Evolutionary conservation across 2,113 vertebrate species (phyloP), one percentile per base, ranked within the genome.

Genomic region (Delphinapterus leucas): DNA sequence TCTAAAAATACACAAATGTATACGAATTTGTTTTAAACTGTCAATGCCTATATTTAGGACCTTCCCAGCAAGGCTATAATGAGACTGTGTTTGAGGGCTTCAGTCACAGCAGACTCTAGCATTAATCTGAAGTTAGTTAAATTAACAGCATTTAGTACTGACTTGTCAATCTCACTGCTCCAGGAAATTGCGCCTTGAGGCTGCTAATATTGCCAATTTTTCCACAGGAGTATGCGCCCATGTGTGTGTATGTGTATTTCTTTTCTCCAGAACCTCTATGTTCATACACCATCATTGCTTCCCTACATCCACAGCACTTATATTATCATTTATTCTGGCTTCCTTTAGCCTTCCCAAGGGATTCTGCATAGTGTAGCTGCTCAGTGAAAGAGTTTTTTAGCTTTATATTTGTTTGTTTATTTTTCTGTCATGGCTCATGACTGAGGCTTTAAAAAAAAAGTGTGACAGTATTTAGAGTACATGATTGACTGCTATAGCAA

Each of bases 391-490:
- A 98, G 98, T 98, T 99, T 99, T 99, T 99, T 99, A 98, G 98
- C 98, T 98, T 98, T 98, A 98, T 99, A 99, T 99, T 99, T 99
- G 99, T 99, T 99, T 99, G 99, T 99, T 99, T 99, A 99, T 99
- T 99, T 99, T 99, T 99, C 99, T 99, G 99, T 99, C 99, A 99
- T 98, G 99, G 99, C 98, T 98, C 98, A 98, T 99, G 98, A 99
- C 98, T 99, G 98, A 99, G 99, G 97, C 98, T 99, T 98, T 98
- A 98, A 98, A 98, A 96, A 97, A 98, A 98, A 99, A 98, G 98
- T 98, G 98, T 98, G 98, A 99, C 98, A 98, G 98, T 98, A 98
- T 99, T 99, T 98, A 98, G 98, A 98, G 98, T 96, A 96, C 98
- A 98, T 99, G 98, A 99, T 99, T 99, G 99, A 99, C 99, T 99